Base-by-base conservation (phyloP, 2,888 invertebrate genomes). In the Dryobotodes eremita region DNA sequence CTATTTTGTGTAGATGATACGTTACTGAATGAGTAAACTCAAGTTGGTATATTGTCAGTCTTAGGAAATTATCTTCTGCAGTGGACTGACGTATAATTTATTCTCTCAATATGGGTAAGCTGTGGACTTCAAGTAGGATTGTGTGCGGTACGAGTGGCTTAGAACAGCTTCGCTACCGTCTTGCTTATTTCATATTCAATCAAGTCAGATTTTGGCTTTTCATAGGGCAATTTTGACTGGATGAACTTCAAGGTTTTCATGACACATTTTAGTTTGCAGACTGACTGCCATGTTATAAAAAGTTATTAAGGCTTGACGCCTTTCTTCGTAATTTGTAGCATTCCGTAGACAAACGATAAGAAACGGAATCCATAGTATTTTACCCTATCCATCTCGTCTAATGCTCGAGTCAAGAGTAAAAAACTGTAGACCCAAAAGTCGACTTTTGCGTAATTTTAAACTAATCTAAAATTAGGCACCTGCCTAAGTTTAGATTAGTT, bases 21-120 rank as follows among this genome's bases (percentile, higher is more conserved):
- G 48, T 71, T 50, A 62, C 76, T 77, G 70, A 75, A 81, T 81
- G 66, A 65, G 64, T 72, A 46, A 75, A 69, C 73, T 77, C 53
- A 53, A 79, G 59, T 53, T 65, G 66, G 69, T 61, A 73, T 31
- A 71, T 80, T 59, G 55, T 75, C 66, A 71, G 57, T 68, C 62
- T 74, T 71, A 66, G 50, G n/a, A 83, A 78, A 78, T 74, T 70
- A 84, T 50, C 69, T 71, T n/a, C 10, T 86, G 62, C 55, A 59
- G 69, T 64, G 65, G 74, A 36, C 77, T 50, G 20, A 46, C 65
- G 57, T 73, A 75, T 77, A 75, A 82, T 86, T 70, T 70, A 86
- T 86, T 72, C 72, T 36, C 86, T 83, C 36, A 77, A 86, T 76
- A 76, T 48, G 20, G 15, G 17, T 59, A 53, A 84, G 36, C 55